Evolutionary conservation across 1,140 invertebrate genomes (phyloP).

Genomic region (Anthonomus grandis): DNA sequence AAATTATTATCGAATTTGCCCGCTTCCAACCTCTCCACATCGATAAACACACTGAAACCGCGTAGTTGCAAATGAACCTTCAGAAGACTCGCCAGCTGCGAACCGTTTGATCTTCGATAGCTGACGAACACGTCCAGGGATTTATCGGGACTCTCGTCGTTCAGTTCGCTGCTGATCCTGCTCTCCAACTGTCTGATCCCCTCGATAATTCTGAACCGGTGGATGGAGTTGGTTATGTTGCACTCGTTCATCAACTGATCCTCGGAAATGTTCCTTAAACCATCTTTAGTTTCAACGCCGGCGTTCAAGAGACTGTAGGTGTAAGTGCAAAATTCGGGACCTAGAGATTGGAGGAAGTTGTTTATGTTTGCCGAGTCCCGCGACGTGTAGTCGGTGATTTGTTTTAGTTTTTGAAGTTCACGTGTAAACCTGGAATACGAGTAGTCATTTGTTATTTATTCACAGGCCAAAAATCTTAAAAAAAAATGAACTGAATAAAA

Average conservation of each 20-base stretch:
- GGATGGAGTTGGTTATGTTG: slow-evolving; percentile 90
- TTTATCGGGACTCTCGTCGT: slow-evolving; percentile 77
- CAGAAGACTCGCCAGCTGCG: slow-evolving; percentile 88
- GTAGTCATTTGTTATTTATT: too few species aligned
- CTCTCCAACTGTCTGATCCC: slow-evolving; percentile 63
- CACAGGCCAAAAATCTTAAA: too few species aligned
- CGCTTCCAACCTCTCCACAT: slow-evolving; percentile 91
- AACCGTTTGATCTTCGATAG: slow-evolving; percentile 95
- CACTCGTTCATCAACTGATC: slow-evolving; percentile 90
- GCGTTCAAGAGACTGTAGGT: slow-evolving; percentile 95
- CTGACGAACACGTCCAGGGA: slow-evolving; percentile 96
- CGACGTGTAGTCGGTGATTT: slow-evolving; percentile 96
- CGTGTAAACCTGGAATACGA: slow-evolving; percentile 74
- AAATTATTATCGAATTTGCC: slow-evolving; percentile 99
- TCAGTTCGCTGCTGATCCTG: slow-evolving; percentile 52
- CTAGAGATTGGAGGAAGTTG: slow-evolving; percentile 82
- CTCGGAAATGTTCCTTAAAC: slow-evolving; percentile 76
- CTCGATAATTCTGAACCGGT: slow-evolving; percentile 85
- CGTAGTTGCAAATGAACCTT: slow-evolving; percentile 94
- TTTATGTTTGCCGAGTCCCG: slow-evolving; percentile 89
- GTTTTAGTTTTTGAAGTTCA: slow-evolving; percentile 92
- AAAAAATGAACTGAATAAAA: too few species aligned
- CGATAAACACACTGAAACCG: slow-evolving; percentile 93
- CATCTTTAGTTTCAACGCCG: slow-evolving; percentile 83
- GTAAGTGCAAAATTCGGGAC: slow-evolving; percentile 91